Conservation (phyloP, 1,140 invertebrate species). For the Ectropis grisescens region DNA sequence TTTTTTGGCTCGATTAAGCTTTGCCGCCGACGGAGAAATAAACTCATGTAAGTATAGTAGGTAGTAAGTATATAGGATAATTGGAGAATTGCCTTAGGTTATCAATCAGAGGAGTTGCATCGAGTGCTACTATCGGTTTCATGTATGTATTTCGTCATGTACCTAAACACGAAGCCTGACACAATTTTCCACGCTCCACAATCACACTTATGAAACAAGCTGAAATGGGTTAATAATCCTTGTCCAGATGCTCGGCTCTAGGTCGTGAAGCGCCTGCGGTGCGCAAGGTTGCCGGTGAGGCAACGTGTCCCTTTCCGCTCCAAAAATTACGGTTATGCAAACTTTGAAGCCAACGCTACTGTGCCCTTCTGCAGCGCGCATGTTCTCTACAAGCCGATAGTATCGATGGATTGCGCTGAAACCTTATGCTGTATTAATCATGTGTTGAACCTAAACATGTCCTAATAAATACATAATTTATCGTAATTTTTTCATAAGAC, state of each 20-base stretch:
- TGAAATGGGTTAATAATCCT: no score
- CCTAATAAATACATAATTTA: neutral
- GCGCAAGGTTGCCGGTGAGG: constrained; percentile 43
- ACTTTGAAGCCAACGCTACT: no score
- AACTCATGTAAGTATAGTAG: no score
- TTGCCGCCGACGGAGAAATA: neutral
- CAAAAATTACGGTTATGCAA: constrained; percentile 55
- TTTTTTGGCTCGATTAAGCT: neutral
- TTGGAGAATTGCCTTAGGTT: no score
- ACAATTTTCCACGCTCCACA: no score
- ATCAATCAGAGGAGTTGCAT: no score
- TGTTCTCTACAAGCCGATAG: neutral
- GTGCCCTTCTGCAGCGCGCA: neutral
- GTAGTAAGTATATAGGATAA: no score
- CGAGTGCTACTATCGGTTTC: no score
- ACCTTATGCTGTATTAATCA: neutral
- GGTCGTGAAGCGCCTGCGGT: no score
- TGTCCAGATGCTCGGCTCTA: constrained; percentile 10
- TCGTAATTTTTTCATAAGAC: neutral
- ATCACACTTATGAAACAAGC: no score
- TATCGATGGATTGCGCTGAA: neutral
- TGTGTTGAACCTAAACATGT: neutral
- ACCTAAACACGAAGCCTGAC: no score
- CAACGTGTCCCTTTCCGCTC: constrained; percentile 57
- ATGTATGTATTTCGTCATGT: no score